phyloP scores from a whole-genome alignment of 1,140 invertebrate species.

The Tetramorium simillimum region DNA sequence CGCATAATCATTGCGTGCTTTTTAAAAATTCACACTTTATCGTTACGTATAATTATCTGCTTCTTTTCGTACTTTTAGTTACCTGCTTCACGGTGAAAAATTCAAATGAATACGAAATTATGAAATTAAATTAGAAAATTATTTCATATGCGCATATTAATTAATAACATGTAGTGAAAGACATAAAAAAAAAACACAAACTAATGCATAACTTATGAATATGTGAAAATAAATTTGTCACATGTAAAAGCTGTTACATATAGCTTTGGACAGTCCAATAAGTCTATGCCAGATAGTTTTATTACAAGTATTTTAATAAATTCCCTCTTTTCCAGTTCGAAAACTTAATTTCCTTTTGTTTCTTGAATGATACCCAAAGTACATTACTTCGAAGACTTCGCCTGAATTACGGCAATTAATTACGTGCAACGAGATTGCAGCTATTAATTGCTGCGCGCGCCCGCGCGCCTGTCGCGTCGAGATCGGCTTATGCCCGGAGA shows the following conservation, averaged over 20 bases:
- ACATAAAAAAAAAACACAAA: not conserved
- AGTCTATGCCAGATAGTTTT: not conserved
- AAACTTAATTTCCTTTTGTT: conserved; percentile 6
- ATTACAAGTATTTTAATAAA: not conserved
- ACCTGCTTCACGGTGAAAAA: not conserved
- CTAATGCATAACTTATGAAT: not conserved
- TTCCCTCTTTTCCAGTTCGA: not conserved
- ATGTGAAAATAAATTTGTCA: not conserved
- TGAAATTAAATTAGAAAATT: not conserved
- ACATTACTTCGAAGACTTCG: conserved; percentile 13
- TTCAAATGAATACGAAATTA: not conserved
- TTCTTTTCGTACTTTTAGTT: not conserved
- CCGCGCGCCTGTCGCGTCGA: conserved; percentile 48
- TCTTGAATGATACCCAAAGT: not conserved
- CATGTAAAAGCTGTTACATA: not conserved
- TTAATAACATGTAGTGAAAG: not conserved
- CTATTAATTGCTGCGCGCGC: conserved; percentile 59
- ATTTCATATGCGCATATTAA: not conserved
- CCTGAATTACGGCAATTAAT: conserved; percentile 56
- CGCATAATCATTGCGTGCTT: conserved; percentile 1
- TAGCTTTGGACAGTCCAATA: not conserved
- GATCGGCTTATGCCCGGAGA: conserved; percentile 31
- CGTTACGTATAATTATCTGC: not conserved
- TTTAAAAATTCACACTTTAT: not conserved
- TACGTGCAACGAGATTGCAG: conserved; percentile 62